A percentile compares a stretch with the other conserved stretches of the same genome.
Evolutionary conservation across 2,888 invertebrate genomes (phyloP).

Genomic region (Synergus umbraculus): DNA sequence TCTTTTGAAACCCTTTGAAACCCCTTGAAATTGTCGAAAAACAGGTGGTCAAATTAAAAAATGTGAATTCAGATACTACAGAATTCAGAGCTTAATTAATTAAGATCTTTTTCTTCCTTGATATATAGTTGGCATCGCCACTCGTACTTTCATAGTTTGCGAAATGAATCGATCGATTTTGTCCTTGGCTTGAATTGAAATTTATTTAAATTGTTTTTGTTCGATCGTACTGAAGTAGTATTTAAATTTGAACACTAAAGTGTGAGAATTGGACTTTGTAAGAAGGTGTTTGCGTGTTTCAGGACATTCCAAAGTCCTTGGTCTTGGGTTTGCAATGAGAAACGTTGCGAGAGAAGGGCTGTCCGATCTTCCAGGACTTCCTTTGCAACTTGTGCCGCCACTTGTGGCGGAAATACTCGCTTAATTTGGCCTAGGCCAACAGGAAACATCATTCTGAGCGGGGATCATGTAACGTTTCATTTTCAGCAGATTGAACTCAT

Average conservation of each 20-base stretch:
- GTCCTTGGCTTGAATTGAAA: conserved; percentile 31
- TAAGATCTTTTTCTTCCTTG: neutral
- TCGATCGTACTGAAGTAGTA: conserved; percentile 27
- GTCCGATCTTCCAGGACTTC: conserved; percentile 84
- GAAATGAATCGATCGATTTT: conserved; percentile 25
- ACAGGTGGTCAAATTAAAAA: neutral
- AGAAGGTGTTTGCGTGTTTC: conserved; percentile 21
- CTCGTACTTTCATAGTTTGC: conserved; percentile 15
- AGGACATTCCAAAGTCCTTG: conserved; percentile 80
- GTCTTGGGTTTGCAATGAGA: conserved; percentile 87
- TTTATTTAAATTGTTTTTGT: conserved; percentile 37
- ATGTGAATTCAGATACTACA: neutral
- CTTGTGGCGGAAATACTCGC: conserved; percentile 84
- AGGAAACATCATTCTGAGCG: conserved; percentile 83
- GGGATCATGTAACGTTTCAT: conserved; percentile 81
- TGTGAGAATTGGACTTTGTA: neutral
- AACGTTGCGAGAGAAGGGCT: conserved; percentile 83
- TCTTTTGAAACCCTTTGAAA: too few relatives aligned
- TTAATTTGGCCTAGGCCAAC: conserved; percentile 89
- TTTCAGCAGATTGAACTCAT: conserved; percentile 78
- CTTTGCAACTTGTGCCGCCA: conserved; percentile 87
- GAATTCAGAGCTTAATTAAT: neutral
- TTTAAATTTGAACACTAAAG: neutral
- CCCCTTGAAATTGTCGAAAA: too few relatives aligned
- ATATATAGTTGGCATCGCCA: conserved; percentile 5